Evolutionary conservation across 2,888 invertebrate genomes (phyloP).

Genomic region (Ferrisia virgata): DNA sequence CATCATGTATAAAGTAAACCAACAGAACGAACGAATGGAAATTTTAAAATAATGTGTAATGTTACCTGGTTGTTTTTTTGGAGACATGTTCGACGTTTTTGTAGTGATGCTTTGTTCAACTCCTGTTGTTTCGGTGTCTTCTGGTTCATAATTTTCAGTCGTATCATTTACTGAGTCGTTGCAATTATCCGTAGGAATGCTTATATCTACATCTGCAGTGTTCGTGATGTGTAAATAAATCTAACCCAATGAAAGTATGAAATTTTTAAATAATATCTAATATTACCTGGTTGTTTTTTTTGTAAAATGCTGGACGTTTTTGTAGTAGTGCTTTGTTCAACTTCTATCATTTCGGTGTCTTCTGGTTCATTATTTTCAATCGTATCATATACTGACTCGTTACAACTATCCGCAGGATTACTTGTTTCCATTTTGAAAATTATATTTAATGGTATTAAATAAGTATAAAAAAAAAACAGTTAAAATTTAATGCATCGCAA

Average conservation of each 20-base stretch:
- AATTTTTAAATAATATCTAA: no score
- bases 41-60: no score
- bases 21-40: no score
- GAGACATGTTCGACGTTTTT: background rate
- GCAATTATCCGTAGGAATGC: background rate
- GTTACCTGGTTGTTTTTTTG: background rate
- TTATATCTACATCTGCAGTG: conserved; percentile 54
- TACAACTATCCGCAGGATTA: background rate
- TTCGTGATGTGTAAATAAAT: background rate
- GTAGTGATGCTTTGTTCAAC: conserved; percentile 8
- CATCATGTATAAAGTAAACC: no score
- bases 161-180: background rate
- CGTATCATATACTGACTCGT: background rate
- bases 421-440: background rate
- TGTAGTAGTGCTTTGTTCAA: background rate
- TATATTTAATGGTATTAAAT: background rate
- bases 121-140: background rate
- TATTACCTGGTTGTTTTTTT: conserved; percentile 1
- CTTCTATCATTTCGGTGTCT: background rate
- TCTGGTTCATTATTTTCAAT: background rate
- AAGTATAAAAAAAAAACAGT: background rate
- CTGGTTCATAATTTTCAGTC: background rate
- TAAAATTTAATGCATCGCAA: background rate
- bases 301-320: background rate
- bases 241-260: no score